Conservation (phyloP, 1,140 invertebrate species). For the Caenorhabditis tropicalis region DNA sequence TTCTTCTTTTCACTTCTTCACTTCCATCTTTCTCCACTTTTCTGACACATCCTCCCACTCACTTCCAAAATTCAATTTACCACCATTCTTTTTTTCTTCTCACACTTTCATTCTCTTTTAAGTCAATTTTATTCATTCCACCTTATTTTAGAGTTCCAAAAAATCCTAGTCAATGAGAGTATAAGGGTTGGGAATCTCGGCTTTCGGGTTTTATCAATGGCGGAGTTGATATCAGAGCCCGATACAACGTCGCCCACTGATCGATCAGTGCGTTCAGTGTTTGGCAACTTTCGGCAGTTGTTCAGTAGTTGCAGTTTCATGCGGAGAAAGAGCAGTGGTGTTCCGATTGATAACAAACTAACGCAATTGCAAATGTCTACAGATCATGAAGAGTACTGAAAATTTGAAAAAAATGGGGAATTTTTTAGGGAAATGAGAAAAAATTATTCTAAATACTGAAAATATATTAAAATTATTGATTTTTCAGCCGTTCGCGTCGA, state of each 20-base stretch:
- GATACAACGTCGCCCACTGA: neutral
- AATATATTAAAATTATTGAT: too few species aligned
- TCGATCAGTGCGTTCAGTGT: constrained; percentile 46
- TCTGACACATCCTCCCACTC: constrained; percentile 11
- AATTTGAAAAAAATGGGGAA: too few species aligned
- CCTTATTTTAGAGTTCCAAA: neutral
- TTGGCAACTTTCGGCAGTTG: constrained; percentile 48
- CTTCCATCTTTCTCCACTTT: neutral
- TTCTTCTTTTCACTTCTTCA: neutral
- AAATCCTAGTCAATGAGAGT: neutral
- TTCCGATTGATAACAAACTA: constrained; percentile 16
- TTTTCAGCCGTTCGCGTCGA: constrained; percentile 30
- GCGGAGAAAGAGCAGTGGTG: constrained; percentile 43
- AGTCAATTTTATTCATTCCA: neutral
- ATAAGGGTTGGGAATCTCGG: neutral
- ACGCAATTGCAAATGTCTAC: neutral
- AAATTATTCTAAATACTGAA: too few species aligned
- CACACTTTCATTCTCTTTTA: neutral
- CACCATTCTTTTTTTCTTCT: neutral
- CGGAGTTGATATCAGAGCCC: constrained; percentile 23
- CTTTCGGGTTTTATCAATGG: neutral
- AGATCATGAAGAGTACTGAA: constrained; percentile 21
- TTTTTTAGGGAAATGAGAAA: too few species aligned
- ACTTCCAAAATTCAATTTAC: constrained; percentile 28
- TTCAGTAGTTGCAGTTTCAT: constrained; percentile 56